These are phyloP conservation scores for Dreissena polymorpha DNA, from an alignment of 1,140 invertebrate genomes.

Conservation along the genomic window DNA sequence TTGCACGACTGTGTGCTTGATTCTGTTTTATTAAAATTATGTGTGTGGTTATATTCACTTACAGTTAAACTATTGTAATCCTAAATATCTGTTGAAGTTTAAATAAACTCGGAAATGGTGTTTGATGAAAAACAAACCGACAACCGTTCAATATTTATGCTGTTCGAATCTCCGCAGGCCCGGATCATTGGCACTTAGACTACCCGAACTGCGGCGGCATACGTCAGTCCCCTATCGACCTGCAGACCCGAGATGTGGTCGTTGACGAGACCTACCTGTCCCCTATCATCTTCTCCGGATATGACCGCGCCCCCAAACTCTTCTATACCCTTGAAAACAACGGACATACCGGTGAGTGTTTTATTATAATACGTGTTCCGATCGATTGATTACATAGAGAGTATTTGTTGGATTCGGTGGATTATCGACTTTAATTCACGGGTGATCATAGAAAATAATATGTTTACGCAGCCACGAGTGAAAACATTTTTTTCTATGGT, in stretches of 20 bases:
- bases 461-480: too few relatives aligned
- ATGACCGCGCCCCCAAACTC: conserved; percentile 47
- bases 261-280: conserved; percentile 58
- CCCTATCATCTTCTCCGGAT: conserved; percentile 59
- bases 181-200: conserved; percentile 62
- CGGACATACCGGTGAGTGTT: conserved; percentile 64
- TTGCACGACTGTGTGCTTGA: neutral
- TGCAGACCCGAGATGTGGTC: conserved; percentile 56
- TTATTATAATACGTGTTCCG: neutral
- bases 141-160: neutral
- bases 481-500: too few relatives aligned
- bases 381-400: too few relatives aligned
- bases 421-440: too few relatives aligned
- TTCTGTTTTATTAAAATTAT: neutral
- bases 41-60: neutral
- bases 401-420: too few relatives aligned
- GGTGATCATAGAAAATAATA: too few relatives aligned
- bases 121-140: neutral
- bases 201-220: conserved; percentile 64
- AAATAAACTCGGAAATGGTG: neutral
- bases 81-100: neutral
- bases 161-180: conserved; percentile 56
- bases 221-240: conserved; percentile 69
- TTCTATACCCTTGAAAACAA: conserved; percentile 65
- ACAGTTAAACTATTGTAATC: neutral